Conservation (phyloP, 2,797 vertebrate species). For the Enteromius afrohamiltoni region DNA sequence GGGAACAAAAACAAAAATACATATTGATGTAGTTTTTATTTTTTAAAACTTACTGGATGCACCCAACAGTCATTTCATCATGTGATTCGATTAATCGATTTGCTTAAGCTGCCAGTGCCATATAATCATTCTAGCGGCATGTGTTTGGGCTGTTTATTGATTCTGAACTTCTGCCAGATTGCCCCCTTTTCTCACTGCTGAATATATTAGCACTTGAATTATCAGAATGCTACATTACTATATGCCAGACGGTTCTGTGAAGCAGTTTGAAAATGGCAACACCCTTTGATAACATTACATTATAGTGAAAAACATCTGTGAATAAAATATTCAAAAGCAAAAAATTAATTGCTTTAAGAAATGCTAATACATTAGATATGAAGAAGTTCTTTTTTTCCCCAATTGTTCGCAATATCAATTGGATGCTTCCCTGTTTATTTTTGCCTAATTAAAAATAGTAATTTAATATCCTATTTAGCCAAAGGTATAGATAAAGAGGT, state of each 20-base stretch:
- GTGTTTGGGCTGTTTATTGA: slow-evolving; percentile 48
- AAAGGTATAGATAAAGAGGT: slow-evolving; percentile 23
- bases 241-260: slow-evolving; percentile 33
- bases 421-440: slow-evolving; percentile 25
- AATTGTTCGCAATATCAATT: slow-evolving; percentile 9
- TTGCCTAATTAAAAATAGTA: slow-evolving; percentile 12
- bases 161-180: slow-evolving; percentile 43
- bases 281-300: slow-evolving; percentile 49
- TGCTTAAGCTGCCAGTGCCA: slow-evolving; percentile 24
- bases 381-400: background rate
- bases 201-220: slow-evolving; percentile 53
- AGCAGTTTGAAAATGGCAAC: slow-evolving; percentile 13
- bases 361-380: slow-evolving; percentile 42
- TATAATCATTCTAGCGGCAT: slow-evolving; percentile 31
- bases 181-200: slow-evolving; percentile 20
- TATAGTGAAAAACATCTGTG: slow-evolving; percentile 46
- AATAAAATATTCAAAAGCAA: slow-evolving; percentile 50
- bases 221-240: slow-evolving; percentile 42
- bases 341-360: slow-evolving; percentile 46
- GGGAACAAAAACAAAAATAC: slow-evolving; percentile 2
- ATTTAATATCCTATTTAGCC: slow-evolving; percentile 9
- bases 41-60: background rate
- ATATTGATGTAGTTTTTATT: background rate
- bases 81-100: slow-evolving; percentile 38
- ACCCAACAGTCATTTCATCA: slow-evolving; percentile 16